These are phyloP conservation scores for Microtus californicus DNA, from an alignment of 2,797 vertebrate genomes.

Conservation along the genomic window DNA sequence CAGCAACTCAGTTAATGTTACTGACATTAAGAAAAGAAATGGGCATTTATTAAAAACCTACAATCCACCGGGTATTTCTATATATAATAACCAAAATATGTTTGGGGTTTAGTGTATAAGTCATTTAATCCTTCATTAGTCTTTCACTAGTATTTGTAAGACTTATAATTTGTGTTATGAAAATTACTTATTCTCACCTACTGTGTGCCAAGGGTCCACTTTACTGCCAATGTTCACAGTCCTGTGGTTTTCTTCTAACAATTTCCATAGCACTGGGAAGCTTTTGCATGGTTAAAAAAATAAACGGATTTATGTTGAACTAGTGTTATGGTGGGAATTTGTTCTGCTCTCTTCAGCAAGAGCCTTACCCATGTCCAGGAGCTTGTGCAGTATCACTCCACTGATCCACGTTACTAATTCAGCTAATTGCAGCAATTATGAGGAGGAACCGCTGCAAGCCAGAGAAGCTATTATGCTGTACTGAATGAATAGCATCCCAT, in stretches of 20 bases:
- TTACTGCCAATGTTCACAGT: conserved; percentile 6
- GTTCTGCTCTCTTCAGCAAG: conserved; percentile 73
- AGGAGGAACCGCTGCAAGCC: conserved; percentile 83
- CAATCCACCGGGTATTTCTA: not conserved
- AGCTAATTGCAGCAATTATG: conserved; percentile 87
- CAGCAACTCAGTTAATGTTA: not conserved
- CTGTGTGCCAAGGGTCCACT: not conserved
- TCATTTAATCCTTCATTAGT: not conserved
- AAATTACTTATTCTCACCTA: conserved; percentile 6
- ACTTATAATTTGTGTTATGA: not conserved
- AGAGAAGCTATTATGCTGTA: conserved; percentile 74
- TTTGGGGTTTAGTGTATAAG: not conserved
- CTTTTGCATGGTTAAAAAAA: conserved; percentile 45
- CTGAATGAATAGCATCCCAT: conserved; percentile 78
- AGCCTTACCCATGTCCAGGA: conserved; percentile 79
- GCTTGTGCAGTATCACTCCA: conserved; percentile 78
- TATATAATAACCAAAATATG: not conserved
- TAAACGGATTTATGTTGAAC: conserved; percentile 52
- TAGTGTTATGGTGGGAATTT: conserved; percentile 65
- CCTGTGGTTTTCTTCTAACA: conserved; percentile 44
- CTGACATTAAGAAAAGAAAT: not conserved
- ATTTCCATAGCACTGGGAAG: conserved; percentile 18
- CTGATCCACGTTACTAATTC: conserved; percentile 86
- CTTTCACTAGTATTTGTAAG: not conserved
- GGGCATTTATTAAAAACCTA: not conserved